Evolutionary conservation across 2,888 invertebrate genomes (phyloP), one percentile per base, ranked within the genome.

Genomic region (Pristionchus fissidentatus): DNA sequence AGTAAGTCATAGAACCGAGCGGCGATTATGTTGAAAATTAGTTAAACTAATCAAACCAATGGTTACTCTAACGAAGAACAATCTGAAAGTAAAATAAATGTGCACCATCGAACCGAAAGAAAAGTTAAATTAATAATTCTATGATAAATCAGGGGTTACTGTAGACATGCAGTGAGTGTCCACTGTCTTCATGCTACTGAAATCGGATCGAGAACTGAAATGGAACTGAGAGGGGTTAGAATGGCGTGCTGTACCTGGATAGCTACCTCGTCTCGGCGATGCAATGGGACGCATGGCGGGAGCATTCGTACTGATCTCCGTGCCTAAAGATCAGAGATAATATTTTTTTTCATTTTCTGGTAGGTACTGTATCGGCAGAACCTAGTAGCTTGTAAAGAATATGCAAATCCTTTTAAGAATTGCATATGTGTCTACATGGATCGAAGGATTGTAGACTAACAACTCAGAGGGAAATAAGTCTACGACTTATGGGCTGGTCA

Each of bases 221-320:
- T 49, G 2, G 10, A 79, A 79, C 79, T 38, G 29, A 79, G 57
- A 57, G 35, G 35, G 43, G 55, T 79, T 55, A 79, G 80, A 62
- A 70, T 29, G 13, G 32, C 60, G 35, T 81, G 80, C 62, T 62
- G 32, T 81, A 46, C 43, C 80, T 49, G 43, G 80, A 32, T 62
- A 81, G 70, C 70, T 81, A 81, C 80, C 80, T 81, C 62, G 15
- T 81, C 80, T 81, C 10, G 80, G 80, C 29, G 80, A 49, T n/a
- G 75, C 0, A 49, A 77, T 22, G 49, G 75, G 75, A 32, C 32
- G 75, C 15, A 46, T 46, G 22, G 49, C 75, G 1, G 49, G 49
- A 32, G 38, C 32, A 10, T n/a, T 22, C 22, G 4, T 22, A 13
- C 32, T 32, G 15, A 77, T 49, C 19, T 77, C 75, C 32, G 75